Percentiles rank a stretch among this genome's conserved stretches.
These are phyloP conservation scores for Myocastor coypus DNA, from an alignment of 2,113 vertebrate genomes.

Conservation along the genomic window DNA sequence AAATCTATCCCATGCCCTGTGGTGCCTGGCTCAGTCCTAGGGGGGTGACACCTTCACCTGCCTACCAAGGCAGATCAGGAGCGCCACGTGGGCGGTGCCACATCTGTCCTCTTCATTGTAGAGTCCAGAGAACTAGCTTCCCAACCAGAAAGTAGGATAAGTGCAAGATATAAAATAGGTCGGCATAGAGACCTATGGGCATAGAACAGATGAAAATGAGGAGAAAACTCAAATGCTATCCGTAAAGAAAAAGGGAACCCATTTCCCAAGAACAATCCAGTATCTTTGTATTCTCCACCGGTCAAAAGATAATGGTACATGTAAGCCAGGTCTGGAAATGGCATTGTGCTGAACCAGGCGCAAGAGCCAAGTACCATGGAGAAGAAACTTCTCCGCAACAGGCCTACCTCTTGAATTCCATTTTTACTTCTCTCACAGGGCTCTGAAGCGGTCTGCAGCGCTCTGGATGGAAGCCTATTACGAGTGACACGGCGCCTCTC, in stretches of 20 bases:
- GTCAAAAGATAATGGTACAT: background rate
- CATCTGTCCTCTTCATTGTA: background rate
- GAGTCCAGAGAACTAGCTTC: slow-evolving; percentile 12
- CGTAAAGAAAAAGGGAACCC: background rate
- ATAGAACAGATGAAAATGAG: slow-evolving; percentile 4
- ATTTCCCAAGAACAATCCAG: background rate
- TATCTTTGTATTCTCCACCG: background rate
- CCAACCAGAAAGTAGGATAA: background rate
- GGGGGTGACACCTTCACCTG: background rate
- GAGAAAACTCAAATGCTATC: background rate
- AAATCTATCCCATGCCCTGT: background rate
- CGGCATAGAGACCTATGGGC: background rate
- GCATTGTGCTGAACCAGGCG: background rate
- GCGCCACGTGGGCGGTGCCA: too few relatives aligned
- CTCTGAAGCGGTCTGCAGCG: slow-evolving; percentile 67
- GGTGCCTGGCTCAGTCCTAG: background rate
- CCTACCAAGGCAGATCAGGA: background rate
- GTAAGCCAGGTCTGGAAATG: background rate
- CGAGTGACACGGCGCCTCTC: background rate
- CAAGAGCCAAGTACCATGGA: background rate
- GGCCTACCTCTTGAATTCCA: background rate
- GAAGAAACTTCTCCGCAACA: background rate
- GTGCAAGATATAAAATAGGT: background rate
- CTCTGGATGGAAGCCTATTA: slow-evolving; percentile 71
- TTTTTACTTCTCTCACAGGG: background rate